Conservation (phyloP, 2,888 invertebrate genomes). For the Clunio marinus region DNA sequence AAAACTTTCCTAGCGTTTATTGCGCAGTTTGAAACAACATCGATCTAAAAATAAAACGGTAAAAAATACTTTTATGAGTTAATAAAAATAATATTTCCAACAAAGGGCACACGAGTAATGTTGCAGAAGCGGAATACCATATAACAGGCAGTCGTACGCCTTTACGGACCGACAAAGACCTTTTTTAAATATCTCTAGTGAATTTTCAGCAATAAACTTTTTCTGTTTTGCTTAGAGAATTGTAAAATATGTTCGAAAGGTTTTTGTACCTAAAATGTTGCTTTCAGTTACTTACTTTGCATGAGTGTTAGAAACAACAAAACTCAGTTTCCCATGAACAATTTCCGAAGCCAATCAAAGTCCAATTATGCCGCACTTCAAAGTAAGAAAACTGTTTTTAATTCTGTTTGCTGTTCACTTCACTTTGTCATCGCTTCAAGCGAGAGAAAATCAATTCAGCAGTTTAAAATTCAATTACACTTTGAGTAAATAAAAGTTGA, state of each 20-base stretch:
- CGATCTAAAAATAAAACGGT: too few species aligned
- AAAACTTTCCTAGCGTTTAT: neutral
- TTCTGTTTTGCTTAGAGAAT: too few species aligned
- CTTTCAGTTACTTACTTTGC: neutral
- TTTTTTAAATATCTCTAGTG: neutral
- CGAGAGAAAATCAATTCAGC: slow-evolving; percentile 4
- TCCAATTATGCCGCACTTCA: slow-evolving; percentile 3
- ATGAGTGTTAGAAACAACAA: neutral
- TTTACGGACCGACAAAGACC: slow-evolving; percentile 23
- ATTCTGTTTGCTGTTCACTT: slow-evolving; percentile 9
- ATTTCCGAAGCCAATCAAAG: neutral
- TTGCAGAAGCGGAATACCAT: slow-evolving; percentile 23
- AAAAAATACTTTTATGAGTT: slow-evolving; percentile 28
- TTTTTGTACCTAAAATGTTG: neutral
- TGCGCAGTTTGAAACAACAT: too few species aligned
- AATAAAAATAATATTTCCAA: neutral
- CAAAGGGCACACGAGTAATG: neutral
- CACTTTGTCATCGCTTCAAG: neutral
- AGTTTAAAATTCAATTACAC: neutral
- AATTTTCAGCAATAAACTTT: neutral
- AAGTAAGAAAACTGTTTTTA: neutral
- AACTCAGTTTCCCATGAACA: slow-evolving; percentile 17
- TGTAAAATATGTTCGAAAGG: neutral
- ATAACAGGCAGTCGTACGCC: slow-evolving; percentile 31
- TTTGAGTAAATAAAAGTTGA: neutral